Evolutionary conservation across 2,888 invertebrate species (phyloP).

Genomic region (Megamerina dolium): DNA sequence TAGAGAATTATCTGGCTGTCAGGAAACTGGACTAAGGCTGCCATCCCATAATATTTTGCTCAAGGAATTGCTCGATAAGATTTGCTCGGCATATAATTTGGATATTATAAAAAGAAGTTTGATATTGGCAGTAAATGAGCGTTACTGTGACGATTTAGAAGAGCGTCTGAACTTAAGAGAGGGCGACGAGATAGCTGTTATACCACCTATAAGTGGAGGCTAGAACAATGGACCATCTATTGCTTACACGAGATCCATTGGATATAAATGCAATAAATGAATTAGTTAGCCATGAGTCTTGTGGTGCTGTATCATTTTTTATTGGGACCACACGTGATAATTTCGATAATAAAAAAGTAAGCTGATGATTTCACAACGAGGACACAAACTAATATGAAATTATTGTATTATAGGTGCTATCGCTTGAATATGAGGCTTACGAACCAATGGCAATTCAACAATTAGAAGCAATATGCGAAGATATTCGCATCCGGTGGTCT

Average conservation of each 20-base stretch:
- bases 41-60: conserved; percentile 54
- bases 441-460: conserved; percentile 84
- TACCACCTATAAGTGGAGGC: conserved; percentile 93
- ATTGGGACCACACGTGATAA: conserved; percentile 83
- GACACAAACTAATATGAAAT: not conserved
- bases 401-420: conserved; percentile 59
- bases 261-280: conserved; percentile 62
- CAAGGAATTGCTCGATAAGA: conserved; percentile 55
- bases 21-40: conserved; percentile 51
- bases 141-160: conserved; percentile 59
- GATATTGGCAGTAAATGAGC: conserved; percentile 78
- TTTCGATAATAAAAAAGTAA: conserved; percentile 72
- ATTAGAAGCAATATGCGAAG: conserved; percentile 69
- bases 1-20: conserved; percentile 69
- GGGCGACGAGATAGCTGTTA: conserved; percentile 81
- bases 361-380: too few species aligned
- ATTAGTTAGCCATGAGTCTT: conserved; percentile 62
- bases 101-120: conserved; percentile 62
- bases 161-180: conserved; percentile 55
- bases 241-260: conserved; percentile 62
- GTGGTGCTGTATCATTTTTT: conserved; percentile 86
- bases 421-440: conserved; percentile 89
- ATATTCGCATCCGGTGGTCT: conserved; percentile 68
- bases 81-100: conserved; percentile 61
- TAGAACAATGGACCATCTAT: conserved; percentile 66